Evolutionary conservation across 1,140 invertebrate genomes (phyloP).

Genomic region (Apis cerana): DNA sequence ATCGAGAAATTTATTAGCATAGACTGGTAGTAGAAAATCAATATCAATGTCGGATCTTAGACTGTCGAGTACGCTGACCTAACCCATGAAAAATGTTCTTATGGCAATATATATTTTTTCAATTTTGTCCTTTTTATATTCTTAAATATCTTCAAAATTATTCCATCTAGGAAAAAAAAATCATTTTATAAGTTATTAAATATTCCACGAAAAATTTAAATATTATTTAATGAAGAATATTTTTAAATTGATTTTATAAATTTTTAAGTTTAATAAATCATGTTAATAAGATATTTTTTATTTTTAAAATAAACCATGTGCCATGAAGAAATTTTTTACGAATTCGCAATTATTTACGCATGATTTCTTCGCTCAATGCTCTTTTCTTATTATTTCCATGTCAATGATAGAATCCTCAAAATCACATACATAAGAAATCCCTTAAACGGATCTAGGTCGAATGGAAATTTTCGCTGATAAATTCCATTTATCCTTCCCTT

Average conservation of each 20-base stretch:
- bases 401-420: conserved; percentile 4
- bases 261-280: not conserved
- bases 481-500: conserved; percentile 18
- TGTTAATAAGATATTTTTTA: not conserved
- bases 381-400: conserved; percentile 9
- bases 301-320: no score
- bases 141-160: not conserved
- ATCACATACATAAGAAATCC: not conserved
- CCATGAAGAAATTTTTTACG: not conserved
- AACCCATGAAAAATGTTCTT: conserved; percentile 4
- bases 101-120: not conserved
- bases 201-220: not conserved
- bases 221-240: not conserved
- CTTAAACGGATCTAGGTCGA: conserved; percentile 24
- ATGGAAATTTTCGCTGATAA: conserved; percentile 33
- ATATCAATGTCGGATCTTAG: conserved; percentile 35
- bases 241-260: not conserved
- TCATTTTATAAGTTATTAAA: not conserved
- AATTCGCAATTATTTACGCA: conserved; percentile 21
- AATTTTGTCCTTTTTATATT: not conserved
- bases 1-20: conserved; percentile 37
- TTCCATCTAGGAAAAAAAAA: not conserved
- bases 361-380: not conserved
- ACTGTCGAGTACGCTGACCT: conserved; percentile 8
- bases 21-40: conserved; percentile 45